Percentiles rank a stretch among this genome's conserved stretches.
Evolutionary conservation across 2,113 vertebrate genomes (phyloP).

Genomic region (Nibea coibor): DNA sequence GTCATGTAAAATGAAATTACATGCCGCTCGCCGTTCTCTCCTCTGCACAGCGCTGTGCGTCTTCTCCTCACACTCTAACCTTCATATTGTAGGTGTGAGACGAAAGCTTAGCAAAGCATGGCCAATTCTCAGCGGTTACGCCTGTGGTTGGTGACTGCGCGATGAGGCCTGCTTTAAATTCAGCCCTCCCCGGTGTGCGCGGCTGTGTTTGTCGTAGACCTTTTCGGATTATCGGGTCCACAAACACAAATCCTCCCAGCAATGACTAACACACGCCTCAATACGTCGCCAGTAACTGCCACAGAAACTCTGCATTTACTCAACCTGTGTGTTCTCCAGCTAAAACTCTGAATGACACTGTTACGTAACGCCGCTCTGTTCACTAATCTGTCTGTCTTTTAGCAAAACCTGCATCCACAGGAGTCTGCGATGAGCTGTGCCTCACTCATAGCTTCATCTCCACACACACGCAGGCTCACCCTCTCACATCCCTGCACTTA

Average conservation of each 20-base stretch:
- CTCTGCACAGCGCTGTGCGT: slow-evolving; percentile 13
- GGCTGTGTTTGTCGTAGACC: slow-evolving; percentile 45
- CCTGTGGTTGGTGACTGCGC: slow-evolving; percentile 9
- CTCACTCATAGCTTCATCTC: not conserved
- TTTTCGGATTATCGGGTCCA: slow-evolving; percentile 49
- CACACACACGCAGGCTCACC: not conserved
- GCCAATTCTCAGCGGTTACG: slow-evolving; percentile 44
- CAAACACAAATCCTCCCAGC: slow-evolving; percentile 59
- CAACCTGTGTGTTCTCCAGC: slow-evolving; percentile 31
- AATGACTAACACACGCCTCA: slow-evolving; percentile 30
- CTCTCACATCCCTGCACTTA: too few species aligned
- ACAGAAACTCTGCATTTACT: slow-evolving; percentile 30
- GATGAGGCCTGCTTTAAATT: slow-evolving; percentile 16
- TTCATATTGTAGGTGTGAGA: slow-evolving; percentile 55
- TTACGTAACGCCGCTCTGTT: slow-evolving; percentile 48
- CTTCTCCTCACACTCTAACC: slow-evolving; percentile 53
- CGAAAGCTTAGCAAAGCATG: slow-evolving; percentile 60
- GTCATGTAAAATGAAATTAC: slow-evolving; percentile 66
- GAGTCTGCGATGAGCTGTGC: slow-evolving; percentile 5
- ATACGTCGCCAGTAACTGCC: slow-evolving; percentile 19
- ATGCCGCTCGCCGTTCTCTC: slow-evolving; percentile 39
- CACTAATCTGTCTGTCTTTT: slow-evolving; percentile 17
- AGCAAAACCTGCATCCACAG: slow-evolving; percentile 22
- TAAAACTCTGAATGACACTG: slow-evolving; percentile 27
- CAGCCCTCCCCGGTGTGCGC: slow-evolving; percentile 7